Base-by-base conservation (phyloP, 2,113 vertebrate genomes). In the Pseudorasbora parva region DNA sequence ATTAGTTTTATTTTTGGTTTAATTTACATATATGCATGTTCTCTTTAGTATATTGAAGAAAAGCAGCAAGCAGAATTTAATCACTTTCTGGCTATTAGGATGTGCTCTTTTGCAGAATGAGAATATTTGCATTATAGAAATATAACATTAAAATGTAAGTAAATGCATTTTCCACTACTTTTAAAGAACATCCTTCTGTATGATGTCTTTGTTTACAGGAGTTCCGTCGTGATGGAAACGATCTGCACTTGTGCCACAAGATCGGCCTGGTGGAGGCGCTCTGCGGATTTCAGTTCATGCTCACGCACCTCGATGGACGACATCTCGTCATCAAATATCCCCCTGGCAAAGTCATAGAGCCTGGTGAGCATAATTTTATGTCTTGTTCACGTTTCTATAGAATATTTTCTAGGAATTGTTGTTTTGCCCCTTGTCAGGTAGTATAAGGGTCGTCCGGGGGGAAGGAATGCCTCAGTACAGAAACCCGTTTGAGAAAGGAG, bases 391-490 rank as follows among this genome's bases (percentile, higher is more conserved):
- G 41, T 37, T 76, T 11, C 12, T 25, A 54, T 33, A 12, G 9
- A 83, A 68, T 11, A 41, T 68, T 19, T 37, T 81, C 47, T 21
- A 68, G 23, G 74, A 43, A 68, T 10, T 82, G 12, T 90, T 56
- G 85, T 19, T 87, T 27, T 86, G 45, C 33, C 78, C 4, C 57
- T 76, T 41, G 85, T 9, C 90, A 99, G 98, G 97, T 30, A 97
- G 93, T 89, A 92, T 97, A 84, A 95, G 96, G 51, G 95, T 99
- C 77, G 97, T 99, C 83, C 93, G 95, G 88, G 97, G 96, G 69
- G 98, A 99, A 91, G 98, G 98, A 86, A 99, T 99, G 98, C 98
- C 98, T 41, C 97, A 98, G 82, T 99, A 99, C 88, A 97, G 97
- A 88, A 99, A 99, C 91, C 98, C 98, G 2, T 99, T 99, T 93